Conservation (phyloP, 2,888 invertebrate species). For the Sceliomorpha sp. region DNA sequence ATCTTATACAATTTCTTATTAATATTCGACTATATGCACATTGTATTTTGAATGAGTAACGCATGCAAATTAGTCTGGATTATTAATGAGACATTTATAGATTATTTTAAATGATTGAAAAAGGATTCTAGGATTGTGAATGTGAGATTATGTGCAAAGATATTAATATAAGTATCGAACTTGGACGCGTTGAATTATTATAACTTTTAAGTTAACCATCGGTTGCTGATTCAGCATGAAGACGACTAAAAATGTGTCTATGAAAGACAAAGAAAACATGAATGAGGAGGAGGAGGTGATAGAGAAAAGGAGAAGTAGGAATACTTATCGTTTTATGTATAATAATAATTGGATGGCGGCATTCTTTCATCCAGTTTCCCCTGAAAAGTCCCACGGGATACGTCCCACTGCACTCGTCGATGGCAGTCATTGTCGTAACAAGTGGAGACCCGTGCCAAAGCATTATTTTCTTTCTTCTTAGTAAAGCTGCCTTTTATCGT, state of each 20-base stretch:
- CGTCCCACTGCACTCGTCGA: constrained; percentile 27
- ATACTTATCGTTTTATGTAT: constrained; percentile 73
- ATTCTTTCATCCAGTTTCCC: constrained; percentile 72
- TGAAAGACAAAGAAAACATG: too few relatives aligned
- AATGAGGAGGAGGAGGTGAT: too few relatives aligned
- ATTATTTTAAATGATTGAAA: too few relatives aligned
- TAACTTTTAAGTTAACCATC: constrained; percentile 71
- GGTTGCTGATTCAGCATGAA: constrained; percentile 68
- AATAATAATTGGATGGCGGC: constrained; percentile 78
- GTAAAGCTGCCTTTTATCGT: constrained; percentile 45
- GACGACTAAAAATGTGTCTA: too few relatives aligned
- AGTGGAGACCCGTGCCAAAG: constrained; percentile 54
- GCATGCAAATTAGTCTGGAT: too few relatives aligned
- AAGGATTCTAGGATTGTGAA: too few relatives aligned
- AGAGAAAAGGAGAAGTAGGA: constrained; percentile 50
- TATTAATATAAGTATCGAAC: constrained; percentile 51
- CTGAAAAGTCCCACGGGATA: constrained; percentile 59
- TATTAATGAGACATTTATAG: too few relatives aligned
- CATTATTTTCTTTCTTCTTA: constrained; percentile 31
- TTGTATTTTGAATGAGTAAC: too few relatives aligned
- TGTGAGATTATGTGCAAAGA: constrained; percentile 24
- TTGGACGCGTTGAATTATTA: constrained; percentile 68
- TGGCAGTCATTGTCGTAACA: constrained; percentile 56
- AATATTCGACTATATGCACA: too few relatives aligned
- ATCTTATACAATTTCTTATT: constrained; percentile 8